Evolutionary conservation across 30 jellyfish, hydroid and myxozoan species (phyloP).

Genomic region (Catostylus mosaicus): DNA sequence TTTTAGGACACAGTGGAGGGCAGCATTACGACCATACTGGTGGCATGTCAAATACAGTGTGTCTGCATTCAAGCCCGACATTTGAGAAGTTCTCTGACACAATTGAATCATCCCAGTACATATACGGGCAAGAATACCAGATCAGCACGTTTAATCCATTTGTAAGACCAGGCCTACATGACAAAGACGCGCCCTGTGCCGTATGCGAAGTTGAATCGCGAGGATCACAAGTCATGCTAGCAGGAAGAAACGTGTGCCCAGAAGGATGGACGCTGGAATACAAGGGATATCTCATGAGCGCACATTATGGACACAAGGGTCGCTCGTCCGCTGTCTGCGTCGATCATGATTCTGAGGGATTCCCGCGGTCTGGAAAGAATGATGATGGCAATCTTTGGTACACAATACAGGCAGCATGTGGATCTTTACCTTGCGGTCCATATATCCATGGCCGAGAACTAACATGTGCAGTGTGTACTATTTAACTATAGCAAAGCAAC

Average conservation of each 20-base stretch:
- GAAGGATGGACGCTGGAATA: slow-evolving; percentile 87
- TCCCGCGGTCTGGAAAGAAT: slow-evolving; percentile 5
- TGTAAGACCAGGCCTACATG: slow-evolving; percentile 6
- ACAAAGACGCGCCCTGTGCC: slow-evolving; percentile 85
- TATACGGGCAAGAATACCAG: slow-evolving; percentile 86
- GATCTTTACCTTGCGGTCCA: slow-evolving; percentile 70
- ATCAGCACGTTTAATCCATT: slow-evolving; percentile 22
- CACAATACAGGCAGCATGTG: slow-evolving; percentile 47
- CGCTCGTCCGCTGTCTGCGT: slow-evolving; percentile 94
- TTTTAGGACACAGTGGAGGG: slow-evolving; percentile 82
- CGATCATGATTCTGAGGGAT: slow-evolving; percentile 64
- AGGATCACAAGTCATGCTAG: slow-evolving; percentile 78
- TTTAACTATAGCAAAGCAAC: no score
- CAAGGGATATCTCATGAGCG: slow-evolving; percentile 86
- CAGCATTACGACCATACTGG: slow-evolving; percentile 81
- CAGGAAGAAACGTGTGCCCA: slow-evolving; percentile 92
- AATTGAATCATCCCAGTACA: slow-evolving; percentile 54
- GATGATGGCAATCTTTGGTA: slow-evolving; percentile 66
- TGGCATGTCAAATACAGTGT: slow-evolving; percentile 95
- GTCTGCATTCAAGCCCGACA: slow-evolving; percentile 81
- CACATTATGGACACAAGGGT: slow-evolving; percentile 71
- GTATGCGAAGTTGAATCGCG: slow-evolving; percentile 77
- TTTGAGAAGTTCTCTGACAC: slow-evolving; percentile 37
- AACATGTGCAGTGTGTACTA: slow-evolving; percentile 70
- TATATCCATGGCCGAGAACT: slow-evolving; percentile 58